A percentile compares a stretch with the other conserved stretches of the same genome.
Evolutionary conservation across 2,888 invertebrate species (phyloP).

Genomic region (Heliconius hortense): DNA sequence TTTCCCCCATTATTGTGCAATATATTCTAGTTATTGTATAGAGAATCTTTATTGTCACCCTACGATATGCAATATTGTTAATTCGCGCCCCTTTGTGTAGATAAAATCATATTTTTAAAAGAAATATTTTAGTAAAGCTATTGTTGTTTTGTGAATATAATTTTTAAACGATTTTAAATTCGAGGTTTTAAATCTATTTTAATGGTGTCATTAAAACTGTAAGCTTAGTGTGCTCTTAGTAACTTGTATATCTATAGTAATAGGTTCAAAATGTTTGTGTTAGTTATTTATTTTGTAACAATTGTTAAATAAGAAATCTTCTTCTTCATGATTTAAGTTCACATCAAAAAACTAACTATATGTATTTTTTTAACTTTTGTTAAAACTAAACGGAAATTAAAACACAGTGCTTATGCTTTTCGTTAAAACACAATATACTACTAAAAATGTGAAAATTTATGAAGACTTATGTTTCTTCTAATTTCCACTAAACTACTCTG

Average conservation of each 20-base stretch:
- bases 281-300: neutral
- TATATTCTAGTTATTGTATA: slow-evolving; percentile 34
- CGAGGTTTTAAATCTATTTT: neutral
- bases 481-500: too few species aligned
- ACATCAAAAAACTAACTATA: too few species aligned
- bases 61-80: slow-evolving; percentile 33
- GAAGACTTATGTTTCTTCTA: too few species aligned
- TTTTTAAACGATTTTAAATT: slow-evolving; percentile 17
- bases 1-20: slow-evolving; percentile 45
- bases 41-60: slow-evolving; percentile 37
- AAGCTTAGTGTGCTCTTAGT: neutral
- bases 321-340: too few species aligned
- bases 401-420: too few species aligned
- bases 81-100: slow-evolving; percentile 34
- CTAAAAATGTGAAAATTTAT: too few species aligned
- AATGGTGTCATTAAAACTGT: neutral
- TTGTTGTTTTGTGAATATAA: slow-evolving; percentile 15
- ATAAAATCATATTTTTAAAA: slow-evolving; percentile 37
- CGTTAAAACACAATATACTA: too few species aligned
- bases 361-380: too few species aligned
- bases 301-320: neutral
- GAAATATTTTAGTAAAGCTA: slow-evolving; percentile 15
- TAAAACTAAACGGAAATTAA: too few species aligned
- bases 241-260: neutral
- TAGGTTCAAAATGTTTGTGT: neutral